phyloP scores from a whole-genome alignment of 2,888 invertebrate genomes.

The Torymus texanus region DNA sequence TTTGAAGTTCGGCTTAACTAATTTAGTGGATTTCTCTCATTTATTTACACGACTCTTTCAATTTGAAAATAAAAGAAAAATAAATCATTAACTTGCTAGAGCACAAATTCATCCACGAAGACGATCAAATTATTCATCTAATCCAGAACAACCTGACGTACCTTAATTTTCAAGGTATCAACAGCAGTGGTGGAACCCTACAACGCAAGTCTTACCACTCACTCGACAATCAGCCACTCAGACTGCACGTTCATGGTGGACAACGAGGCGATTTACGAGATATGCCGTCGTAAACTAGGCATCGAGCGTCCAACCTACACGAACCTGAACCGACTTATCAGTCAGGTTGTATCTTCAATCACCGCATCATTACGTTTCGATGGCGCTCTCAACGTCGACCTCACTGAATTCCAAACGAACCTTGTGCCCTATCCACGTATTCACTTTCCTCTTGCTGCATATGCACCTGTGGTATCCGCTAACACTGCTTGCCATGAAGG shows the following conservation, averaged over 20 bases:
- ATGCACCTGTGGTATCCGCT: conserved; percentile 84
- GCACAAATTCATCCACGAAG: too few species aligned
- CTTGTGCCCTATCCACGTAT: conserved; percentile 81
- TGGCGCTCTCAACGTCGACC: conserved; percentile 87
- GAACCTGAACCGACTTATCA: conserved; percentile 90
- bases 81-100: too few species aligned
- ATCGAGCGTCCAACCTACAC: conserved; percentile 90
- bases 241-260: conserved; percentile 97
- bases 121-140: too few species aligned
- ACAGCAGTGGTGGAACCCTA: conserved; percentile 97
- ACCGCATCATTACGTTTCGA: conserved; percentile 80
- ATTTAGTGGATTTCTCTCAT: too few species aligned
- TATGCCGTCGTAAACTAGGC: conserved; percentile 89
- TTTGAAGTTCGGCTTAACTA: too few species aligned
- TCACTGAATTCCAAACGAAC: conserved; percentile 95
- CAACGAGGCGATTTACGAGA: conserved; percentile 96
- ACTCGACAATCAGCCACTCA: conserved; percentile 89
- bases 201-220: conserved; percentile 93
- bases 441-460: conserved; percentile 82
- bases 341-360: conserved; percentile 79
- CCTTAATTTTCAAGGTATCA: conserved; percentile 79
- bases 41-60: too few species aligned
- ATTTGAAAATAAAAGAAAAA: too few species aligned
- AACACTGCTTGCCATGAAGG: conserved; percentile 86
- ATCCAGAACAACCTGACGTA: neutral